These are phyloP conservation scores for Lasiurus borealis DNA, from an alignment of 2,113 vertebrate species.

Conservation along the genomic window DNA sequence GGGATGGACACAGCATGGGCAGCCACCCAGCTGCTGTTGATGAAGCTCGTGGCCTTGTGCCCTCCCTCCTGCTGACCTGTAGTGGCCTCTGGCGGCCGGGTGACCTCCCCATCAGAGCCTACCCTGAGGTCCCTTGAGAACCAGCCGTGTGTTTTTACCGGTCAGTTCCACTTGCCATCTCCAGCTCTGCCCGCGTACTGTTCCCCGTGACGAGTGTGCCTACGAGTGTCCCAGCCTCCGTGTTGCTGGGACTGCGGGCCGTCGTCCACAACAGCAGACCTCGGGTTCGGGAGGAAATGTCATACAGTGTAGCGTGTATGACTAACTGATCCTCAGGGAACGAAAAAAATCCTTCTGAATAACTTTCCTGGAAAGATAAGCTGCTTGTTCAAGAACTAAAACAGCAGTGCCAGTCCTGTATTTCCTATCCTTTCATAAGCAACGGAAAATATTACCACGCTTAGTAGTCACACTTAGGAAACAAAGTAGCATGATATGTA, in stretches of 20 bases:
- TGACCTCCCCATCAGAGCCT: not conserved
- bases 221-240: not conserved
- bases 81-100: rapidly evolving
- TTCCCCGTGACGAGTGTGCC: rapidly evolving
- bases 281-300: too few species aligned
- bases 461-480: not conserved
- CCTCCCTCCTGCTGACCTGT: not conserved
- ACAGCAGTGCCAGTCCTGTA: not conserved
- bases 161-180: too few species aligned
- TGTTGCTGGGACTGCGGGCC: not conserved
- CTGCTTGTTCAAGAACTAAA: too few species aligned
- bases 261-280: rapidly evolving
- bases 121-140: not conserved
- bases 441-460: not conserved
- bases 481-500: rapidly evolving
- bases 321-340: not conserved
- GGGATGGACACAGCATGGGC: not conserved
- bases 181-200: rapidly evolving
- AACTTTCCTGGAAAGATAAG: not conserved
- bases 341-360: not conserved
- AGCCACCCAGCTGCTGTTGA: rapidly evolving
- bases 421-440: not conserved
- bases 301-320: rapidly evolving
- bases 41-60: not conserved
- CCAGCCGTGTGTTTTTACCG: not conserved